Base-by-base conservation (phyloP, 2,797 vertebrate species). In the Limnodromus scolopaceus region DNA sequence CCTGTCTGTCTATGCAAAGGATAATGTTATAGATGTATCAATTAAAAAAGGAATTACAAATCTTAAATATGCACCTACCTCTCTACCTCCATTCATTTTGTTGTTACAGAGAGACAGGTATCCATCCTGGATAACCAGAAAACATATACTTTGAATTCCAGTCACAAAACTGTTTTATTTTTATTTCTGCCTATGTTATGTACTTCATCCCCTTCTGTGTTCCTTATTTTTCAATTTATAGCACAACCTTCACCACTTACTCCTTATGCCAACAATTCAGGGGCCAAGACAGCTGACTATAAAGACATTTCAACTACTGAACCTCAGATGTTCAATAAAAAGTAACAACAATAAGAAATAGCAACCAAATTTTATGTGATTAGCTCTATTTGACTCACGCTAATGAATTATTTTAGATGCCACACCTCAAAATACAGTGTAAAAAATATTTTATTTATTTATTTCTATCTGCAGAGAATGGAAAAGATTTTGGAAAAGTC, bases 401-500 rank as follows among this genome's bases (percentile, higher is more conserved):
- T 51, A 72, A 79, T 38, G 8, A 74, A 54, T 88, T 66, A 30
- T 30, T 93, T 87, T 71, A 53, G 34, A 55, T n/a, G 11, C 6
- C 12, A 30, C 3, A 5, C 16, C 48, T 28, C 19, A 25, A 30
- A 87, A 71, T 65, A 34, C 4, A 30, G 4, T 10, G 15, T 38
- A 46, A 54, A 75, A 57, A 9, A n/a, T 39, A 20, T 46, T 8
- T 34, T 8, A 34, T 39, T 4, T 43, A 18, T n/a, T 7, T 36
- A 88, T 89, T 91, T 66, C 5, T 45, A 20, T 91, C 48, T 86
- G 34, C 89, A 98, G 98, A 96, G 65, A 97, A 98, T 51, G 96
- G 97, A 58, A 93, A 93, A 43, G 94, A 97, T 66, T 97, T 97
- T 90, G 97, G 84, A 64, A 97, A 97, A 92, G 70, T 90, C 30